phyloP scores from a whole-genome alignment of 2,888 invertebrate genomes.

The Rhingia rostrata region DNA sequence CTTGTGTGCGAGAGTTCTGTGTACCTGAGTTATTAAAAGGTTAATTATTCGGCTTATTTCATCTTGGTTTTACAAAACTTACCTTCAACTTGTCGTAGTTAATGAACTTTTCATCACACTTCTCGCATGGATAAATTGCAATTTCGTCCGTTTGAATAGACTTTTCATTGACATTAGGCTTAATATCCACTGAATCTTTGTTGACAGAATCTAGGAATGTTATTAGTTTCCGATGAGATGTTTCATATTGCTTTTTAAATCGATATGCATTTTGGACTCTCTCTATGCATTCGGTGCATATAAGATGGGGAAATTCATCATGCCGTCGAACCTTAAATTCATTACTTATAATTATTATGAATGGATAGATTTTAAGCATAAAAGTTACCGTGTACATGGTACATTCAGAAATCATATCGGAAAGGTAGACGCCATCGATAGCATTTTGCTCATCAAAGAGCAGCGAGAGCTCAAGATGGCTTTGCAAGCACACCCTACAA shows the following conservation, averaged over 20 bases:
- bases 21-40: constrained; percentile 63
- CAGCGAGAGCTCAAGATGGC: constrained; percentile 77
- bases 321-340: constrained; percentile 81
- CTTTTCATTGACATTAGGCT: constrained; percentile 70
- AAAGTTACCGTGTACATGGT: constrained; percentile 77
- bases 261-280: constrained; percentile 79
- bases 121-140: constrained; percentile 79
- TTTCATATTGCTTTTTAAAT: constrained; percentile 81
- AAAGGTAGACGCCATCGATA: constrained; percentile 76
- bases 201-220: constrained; percentile 75
- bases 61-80: not conserved
- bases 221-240: constrained; percentile 80
- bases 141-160: constrained; percentile 80
- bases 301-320: constrained; percentile 81
- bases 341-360: not conserved
- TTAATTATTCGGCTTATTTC: not conserved
- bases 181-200: constrained; percentile 21
- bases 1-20: constrained; percentile 77
- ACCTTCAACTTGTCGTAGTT: constrained; percentile 77
- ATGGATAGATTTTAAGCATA: not conserved
- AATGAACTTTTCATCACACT: constrained; percentile 80
- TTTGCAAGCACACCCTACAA: constrained; percentile 81
- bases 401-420: constrained; percentile 80
- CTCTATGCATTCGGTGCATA: constrained; percentile 80
- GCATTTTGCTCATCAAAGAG: constrained; percentile 79